Percentiles rank a stretch among this genome's conserved stretches.
Conservation (phyloP, 2,888 invertebrate genomes). For the Orthonevra nobilis region DNA sequence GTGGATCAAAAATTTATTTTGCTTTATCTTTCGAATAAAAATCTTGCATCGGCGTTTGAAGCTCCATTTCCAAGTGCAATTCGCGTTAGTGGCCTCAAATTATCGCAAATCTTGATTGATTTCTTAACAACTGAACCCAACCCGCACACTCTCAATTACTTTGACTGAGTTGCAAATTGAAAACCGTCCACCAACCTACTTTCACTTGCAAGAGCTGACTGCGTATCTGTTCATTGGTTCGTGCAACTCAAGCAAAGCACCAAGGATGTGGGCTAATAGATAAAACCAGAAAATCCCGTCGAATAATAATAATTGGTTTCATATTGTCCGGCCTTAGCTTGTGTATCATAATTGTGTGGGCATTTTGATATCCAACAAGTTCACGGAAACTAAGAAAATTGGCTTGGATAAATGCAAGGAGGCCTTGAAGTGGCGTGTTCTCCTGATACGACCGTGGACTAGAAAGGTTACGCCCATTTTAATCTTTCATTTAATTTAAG, state of each 20-base stretch:
- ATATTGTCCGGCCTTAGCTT: not conserved
- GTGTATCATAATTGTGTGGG: not conserved
- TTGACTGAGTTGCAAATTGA: no score
- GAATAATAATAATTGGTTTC: not conserved
- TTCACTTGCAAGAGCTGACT: constrained; percentile 1
- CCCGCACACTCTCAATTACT: no score
- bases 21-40: no score
- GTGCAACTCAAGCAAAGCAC: no score
- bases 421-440: not conserved
- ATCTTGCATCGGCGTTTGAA: no score
- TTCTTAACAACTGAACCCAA: not conserved
- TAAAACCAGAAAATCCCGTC: constrained; percentile 9
- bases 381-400: not conserved
- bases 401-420: not conserved
- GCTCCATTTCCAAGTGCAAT: constrained; percentile 12
- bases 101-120: constrained; percentile 1
- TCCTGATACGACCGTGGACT: no score
- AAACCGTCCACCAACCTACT: constrained; percentile 2
- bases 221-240: not conserved
- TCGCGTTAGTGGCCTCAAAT: constrained; percentile 3
- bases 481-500: no score
- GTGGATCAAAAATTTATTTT: no score
- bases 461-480: no score
- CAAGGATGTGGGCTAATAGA: constrained; percentile 23
- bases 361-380: constrained; percentile 10